Percentiles rank a stretch among this genome's conserved stretches.
These are phyloP conservation scores for Collichthys lucidus DNA, from an alignment of 2,113 vertebrate genomes.

Conservation along the genomic window DNA sequence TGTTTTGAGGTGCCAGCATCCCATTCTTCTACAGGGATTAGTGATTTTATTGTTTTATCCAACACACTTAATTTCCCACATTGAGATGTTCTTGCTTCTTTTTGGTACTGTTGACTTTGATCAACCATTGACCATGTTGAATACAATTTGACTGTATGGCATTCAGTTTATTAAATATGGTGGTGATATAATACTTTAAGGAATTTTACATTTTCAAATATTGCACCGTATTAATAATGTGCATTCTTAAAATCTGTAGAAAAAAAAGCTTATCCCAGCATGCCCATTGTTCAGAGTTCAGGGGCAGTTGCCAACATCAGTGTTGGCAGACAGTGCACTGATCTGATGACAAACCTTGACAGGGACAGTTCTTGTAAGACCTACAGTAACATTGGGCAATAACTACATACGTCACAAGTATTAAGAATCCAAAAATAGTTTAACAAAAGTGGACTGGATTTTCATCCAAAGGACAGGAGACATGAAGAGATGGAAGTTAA, in stretches of 20 bases:
- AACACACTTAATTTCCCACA: not conserved
- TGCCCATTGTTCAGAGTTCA: conserved; percentile 1
- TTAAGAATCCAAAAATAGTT: not conserved
- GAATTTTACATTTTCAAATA: not conserved
- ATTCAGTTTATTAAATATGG: not conserved
- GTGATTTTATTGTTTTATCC: not conserved
- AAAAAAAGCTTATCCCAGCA: no score
- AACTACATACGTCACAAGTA: not conserved
- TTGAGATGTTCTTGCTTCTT: not conserved
- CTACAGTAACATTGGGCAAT: not conserved
- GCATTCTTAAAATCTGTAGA: not conserved
- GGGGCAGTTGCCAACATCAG: not conserved
- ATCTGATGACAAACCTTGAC: not conserved
- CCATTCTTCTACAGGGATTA: not conserved
- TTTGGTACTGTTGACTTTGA: not conserved
- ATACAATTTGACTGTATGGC: not conserved
- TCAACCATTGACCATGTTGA: not conserved
- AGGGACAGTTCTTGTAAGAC: not conserved
- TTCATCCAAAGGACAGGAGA: not conserved
- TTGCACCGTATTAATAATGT: not conserved
- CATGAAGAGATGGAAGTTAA: conserved; percentile 5
- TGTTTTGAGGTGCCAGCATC: not conserved
- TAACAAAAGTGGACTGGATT: not conserved
- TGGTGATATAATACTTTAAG: not conserved
- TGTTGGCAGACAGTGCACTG: not conserved